Evolutionary conservation across 2,797 vertebrate genomes (phyloP).

Genomic region (Dendrocincla tyrannina): DNA sequence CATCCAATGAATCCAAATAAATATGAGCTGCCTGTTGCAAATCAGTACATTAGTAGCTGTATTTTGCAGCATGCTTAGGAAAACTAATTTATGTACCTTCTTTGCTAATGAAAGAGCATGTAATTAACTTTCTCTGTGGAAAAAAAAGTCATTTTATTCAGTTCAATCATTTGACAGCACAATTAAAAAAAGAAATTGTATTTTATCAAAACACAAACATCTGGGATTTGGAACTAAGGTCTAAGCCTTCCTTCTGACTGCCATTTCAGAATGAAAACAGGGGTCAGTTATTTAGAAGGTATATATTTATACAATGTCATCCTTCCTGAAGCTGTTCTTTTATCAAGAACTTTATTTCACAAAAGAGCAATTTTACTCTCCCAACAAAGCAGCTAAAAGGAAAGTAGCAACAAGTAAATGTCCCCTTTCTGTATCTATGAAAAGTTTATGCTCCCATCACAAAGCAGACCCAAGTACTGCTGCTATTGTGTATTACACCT

Average conservation of each 20-base stretch:
- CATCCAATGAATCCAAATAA: neutral
- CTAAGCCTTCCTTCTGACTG: constrained; percentile 2
- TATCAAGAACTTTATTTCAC: neutral
- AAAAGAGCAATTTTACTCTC: constrained; percentile 28
- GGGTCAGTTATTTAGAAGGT: neutral
- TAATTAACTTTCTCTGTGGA: neutral
- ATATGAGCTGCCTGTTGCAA: neutral
- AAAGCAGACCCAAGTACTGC: neutral
- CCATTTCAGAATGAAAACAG: constrained; percentile 47
- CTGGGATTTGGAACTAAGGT: neutral
- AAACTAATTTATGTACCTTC: neutral
- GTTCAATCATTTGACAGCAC: neutral
- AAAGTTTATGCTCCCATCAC: constrained; percentile 43
- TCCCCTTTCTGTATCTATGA: neutral
- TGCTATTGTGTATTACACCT: neutral
- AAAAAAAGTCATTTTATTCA: neutral
- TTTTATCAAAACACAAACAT: constrained; percentile 20
- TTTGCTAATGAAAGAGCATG: neutral
- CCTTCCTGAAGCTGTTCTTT: constrained; percentile 5
- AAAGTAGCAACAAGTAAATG: constrained; percentile 9
- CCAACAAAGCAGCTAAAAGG: constrained; percentile 33
- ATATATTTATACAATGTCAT: neutral
- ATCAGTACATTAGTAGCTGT: neutral
- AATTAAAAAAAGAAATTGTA: neutral
- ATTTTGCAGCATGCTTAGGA: neutral